phyloP scores from a whole-genome alignment of 2,797 vertebrate species.

The Channallabes apus region DNA sequence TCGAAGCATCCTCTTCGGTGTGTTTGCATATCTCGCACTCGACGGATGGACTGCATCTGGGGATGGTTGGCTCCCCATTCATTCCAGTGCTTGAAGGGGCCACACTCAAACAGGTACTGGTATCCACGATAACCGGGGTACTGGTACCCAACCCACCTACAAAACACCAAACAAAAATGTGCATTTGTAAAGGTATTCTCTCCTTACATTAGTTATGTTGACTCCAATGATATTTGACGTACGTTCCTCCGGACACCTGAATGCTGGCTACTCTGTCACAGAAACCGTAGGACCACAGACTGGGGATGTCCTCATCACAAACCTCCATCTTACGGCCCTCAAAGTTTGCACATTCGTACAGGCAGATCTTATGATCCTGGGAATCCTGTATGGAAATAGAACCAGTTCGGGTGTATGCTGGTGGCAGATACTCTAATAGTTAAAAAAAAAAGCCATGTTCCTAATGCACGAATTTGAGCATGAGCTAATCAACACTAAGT shows the following conservation, averaged over 20 bases:
- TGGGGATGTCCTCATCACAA: constrained; percentile 84
- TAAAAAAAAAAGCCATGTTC: not conserved
- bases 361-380: constrained; percentile 83
- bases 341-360: constrained; percentile 79
- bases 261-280: constrained; percentile 81
- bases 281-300: constrained; percentile 84
- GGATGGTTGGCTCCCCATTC: constrained; percentile 81
- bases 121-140: constrained; percentile 85
- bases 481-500: not conserved
- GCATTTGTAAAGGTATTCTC: not conserved
- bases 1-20: constrained; percentile 81
- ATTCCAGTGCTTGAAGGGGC: constrained; percentile 81
- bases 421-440: not conserved
- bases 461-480: not conserved
- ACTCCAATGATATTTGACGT: constrained; percentile 53
- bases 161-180: constrained; percentile 4
- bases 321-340: constrained; percentile 87
- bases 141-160: constrained; percentile 85
- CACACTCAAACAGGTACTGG: constrained; percentile 81
- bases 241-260: constrained; percentile 84
- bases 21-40: constrained; percentile 83
- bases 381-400: constrained; percentile 69
- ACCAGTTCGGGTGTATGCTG: not conserved
- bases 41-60: constrained; percentile 83
- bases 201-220: not conserved